Evolutionary conservation across 1,140 invertebrate genomes (phyloP), one percentile per base, ranked within the genome.

Genomic region (Araneus ventricosus): DNA sequence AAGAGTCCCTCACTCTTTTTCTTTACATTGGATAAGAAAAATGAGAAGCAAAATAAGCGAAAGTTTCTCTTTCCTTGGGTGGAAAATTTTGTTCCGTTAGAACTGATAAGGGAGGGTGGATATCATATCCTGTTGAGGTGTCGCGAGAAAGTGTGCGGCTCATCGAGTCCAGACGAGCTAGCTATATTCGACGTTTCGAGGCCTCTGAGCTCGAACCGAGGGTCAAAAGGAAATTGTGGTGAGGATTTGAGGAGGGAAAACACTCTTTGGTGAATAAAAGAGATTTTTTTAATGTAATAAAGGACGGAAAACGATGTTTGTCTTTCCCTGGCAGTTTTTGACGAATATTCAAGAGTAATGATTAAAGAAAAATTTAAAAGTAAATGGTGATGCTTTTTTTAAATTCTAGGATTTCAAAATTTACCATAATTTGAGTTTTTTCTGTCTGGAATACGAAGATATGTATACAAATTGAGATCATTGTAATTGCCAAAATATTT

Each of bases 31-130:
- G 80, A 45, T 84, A 87, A 87, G 85, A 87, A 87, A 87, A 87
- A 87, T 87, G 52, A 27, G 34, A 87, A 61, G 37, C 57, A 87
- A 87, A 87, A 87, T 87, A 87, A 87, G 57, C 34, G 85, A 87
- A 61, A 63, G 52, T 87, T 87, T 87, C 41, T 82, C 80, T 52
- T 52, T 82, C 45, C 22, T 80, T 82, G 80, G 39, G 14, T n/a
- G 39, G 37, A 82, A 37, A 75, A 82, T 82, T 82, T 82, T 39
- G 80, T 20, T 82, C 80, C 80, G 34, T 63, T 87, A 34, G 4
- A 37, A 61, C 27, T 39, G 85, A 87, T 87, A 87, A 87, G 85
- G 5, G 41, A 57, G 24, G 24, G 14, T 2, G 7, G 80, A 84
- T 52, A 24, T 52, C n/a, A 84, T 52, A 57, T 63, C 34, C 22